Base-by-base conservation (phyloP, 2,888 invertebrate species). In the Acrobasis consociella region DNA sequence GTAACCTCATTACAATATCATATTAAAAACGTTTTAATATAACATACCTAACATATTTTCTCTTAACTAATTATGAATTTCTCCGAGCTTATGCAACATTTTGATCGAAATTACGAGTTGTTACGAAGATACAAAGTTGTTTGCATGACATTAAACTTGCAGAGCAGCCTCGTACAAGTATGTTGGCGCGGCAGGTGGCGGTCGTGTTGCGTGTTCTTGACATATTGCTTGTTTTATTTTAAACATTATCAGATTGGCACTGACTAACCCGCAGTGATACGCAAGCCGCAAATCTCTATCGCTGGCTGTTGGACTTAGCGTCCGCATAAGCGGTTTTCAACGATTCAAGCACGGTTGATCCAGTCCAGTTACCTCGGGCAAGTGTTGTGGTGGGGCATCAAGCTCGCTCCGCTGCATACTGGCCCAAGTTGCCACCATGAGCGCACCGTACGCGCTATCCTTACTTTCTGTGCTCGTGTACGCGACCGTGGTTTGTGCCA, bases 401-500 rank as follows among this genome's bases (percentile, higher is more conserved):
- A 49, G 9, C 10, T 22, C 62, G 49, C 62, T 8, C 58, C 62
- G 50, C 46, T 64, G 60, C 66, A 65, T 58, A 63, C 62, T 60
- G 9, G 10, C 60, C n/a, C 60, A 55, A 65, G 55, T 58, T 62
- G 56, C 50, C 69, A 67, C 55, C 58, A 69, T 69, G 69, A 63
- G 60, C 67, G 66, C 60, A 62, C 64, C 64, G 58, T 55, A 49
- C 58, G 56, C 58, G 49, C 52, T 69, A 38, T 53, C 59, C 38
- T 58, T 60, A 39, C 52, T 69, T 50, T 65, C 65, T 66, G 31
- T 73, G 67, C 74, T 70, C 71, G 64, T 78, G 49, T 67, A 63
- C 63, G 49, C 77, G 61, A 56, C 74, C 38, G 61, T 65, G 62
- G 65, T 67, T 31, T 69, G 77, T 70, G 71, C 71, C 46, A 76